These are phyloP conservation scores for Drosophila rhopaloa DNA, from an alignment of 1,140 invertebrate species.

Conservation along the genomic window DNA sequence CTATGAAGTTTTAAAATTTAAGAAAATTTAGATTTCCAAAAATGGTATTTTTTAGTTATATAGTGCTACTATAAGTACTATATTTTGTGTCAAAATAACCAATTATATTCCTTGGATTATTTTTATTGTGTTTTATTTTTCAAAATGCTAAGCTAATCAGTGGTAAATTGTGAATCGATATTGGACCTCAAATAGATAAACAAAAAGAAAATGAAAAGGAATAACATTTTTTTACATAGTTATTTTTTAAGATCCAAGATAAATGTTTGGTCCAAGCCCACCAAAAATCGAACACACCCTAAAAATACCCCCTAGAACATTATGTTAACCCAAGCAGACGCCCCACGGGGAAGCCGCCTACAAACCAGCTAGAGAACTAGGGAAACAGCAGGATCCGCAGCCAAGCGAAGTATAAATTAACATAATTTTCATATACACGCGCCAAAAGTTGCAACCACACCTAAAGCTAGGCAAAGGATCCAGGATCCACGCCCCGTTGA, in stretches of 20 bases:
- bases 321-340: slow-evolving; percentile 31
- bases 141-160: no score
- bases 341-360: slow-evolving; percentile 17
- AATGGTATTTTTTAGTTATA: no score
- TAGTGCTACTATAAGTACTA: no score
- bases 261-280: neutral
- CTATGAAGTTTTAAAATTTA: neutral
- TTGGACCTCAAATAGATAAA: no score
- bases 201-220: no score
- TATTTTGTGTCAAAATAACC: no score
- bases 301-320: slow-evolving; percentile 11
- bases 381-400: slow-evolving; percentile 32
- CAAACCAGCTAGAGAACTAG: slow-evolving; percentile 35
- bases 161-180: no score
- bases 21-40: no score
- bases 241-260: neutral
- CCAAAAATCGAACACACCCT: neutral
- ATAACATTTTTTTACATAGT: no score
- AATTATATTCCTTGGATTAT: neutral
- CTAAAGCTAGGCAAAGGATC: slow-evolving; percentile 22
- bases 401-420: slow-evolving; percentile 63
- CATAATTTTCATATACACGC: slow-evolving; percentile 76
- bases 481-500: slow-evolving; percentile 20
- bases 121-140: neutral
- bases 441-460: slow-evolving; percentile 58